Evolutionary conservation across 1,140 invertebrate species (phyloP), one percentile per base, ranked within the genome.

Genomic region (Drosophila lacteicornis): DNA sequence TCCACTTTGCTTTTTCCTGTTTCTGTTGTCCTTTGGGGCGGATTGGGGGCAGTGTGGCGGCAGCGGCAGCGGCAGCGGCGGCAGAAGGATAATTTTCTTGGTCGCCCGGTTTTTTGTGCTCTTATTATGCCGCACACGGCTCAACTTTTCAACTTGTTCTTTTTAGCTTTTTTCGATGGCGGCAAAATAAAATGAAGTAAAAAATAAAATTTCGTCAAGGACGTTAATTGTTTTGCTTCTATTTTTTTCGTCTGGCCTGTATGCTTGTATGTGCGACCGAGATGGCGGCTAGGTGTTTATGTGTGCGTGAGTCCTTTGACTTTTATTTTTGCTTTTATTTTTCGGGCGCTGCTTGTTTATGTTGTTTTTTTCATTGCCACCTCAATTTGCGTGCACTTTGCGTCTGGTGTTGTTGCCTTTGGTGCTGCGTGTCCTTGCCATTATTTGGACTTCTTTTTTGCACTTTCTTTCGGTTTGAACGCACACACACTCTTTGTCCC

Each of bases 171-270:
- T 86, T 86, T 86, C 71, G 46, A 61, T 86, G 79, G 65, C 68
- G 50, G 73, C 67, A 58, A 73, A 57, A 81, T 76, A 82, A 76
- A 77, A 80, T 62, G 68, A 73, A 85, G 77, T 62, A 68, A 82
- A 82, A 82, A 82, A 80, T 80, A 90, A 73, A 78, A 80, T 83
- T 88, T 82, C 85, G 85, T 81, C 87, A 91, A 91, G 86, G 86
- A 91, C 87, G 86, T 91, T 86, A 91, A 91, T 91, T 91, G 87
- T 91, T 91, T 91, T 91, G 86, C 86, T 91, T 91, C 87, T 91
- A 91, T 91, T 91, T 90, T 86, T 86, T 83, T 79, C 73, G 82
- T 68, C 75, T 56, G 55, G 61, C 78, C 55, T 61, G 55, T 36
- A 59, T 78, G 53, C 36, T 19, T 62, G 50, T 49, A 46, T 66